A percentile compares a stretch with the other conserved stretches of the same genome.
Evolutionary conservation across 2,797 vertebrate genomes (phyloP).

Genomic region (Sebastolobus alascanus): DNA sequence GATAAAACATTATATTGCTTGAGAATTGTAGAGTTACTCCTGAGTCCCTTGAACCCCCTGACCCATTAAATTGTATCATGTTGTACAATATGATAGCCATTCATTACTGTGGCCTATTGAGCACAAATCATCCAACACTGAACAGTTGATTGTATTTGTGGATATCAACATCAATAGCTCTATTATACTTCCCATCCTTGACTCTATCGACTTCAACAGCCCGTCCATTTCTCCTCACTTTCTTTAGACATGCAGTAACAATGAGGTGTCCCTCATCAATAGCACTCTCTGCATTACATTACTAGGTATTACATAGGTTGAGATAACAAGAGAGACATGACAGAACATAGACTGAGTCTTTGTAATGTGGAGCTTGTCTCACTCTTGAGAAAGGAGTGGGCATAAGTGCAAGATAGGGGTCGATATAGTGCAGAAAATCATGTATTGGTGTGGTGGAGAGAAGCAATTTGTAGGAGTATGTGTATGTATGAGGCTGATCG

Average conservation of each 20-base stretch:
- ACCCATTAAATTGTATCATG: slow-evolving; percentile 9
- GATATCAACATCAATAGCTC: slow-evolving; percentile 18
- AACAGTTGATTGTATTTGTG: not conserved
- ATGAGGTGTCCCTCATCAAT: slow-evolving; percentile 9
- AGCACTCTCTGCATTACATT: slow-evolving; percentile 36
- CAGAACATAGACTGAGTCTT: not conserved
- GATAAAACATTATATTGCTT: slow-evolving; percentile 16
- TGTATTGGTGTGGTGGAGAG: not conserved
- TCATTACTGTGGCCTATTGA: slow-evolving; percentile 20
- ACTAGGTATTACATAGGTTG: not conserved
- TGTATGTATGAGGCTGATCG: not conserved
- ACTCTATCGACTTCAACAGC: slow-evolving; percentile 1
- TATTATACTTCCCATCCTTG: slow-evolving; percentile 13
- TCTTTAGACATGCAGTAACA: slow-evolving; percentile 5
- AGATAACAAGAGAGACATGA: not conserved
- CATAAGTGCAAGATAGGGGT: not conserved
- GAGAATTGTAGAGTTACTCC: not conserved
- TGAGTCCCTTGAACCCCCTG: slow-evolving; percentile 23
- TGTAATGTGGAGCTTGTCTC: not conserved
- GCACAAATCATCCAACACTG: not conserved
- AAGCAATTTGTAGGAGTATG: not conserved
- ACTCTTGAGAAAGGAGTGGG: not conserved
- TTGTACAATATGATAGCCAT: not conserved
- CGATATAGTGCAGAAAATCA: not conserved
- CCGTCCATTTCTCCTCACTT: slow-evolving; percentile 6